Base-by-base conservation (phyloP, 2,797 vertebrate genomes). In the Leptoclinus maculatus region DNA sequence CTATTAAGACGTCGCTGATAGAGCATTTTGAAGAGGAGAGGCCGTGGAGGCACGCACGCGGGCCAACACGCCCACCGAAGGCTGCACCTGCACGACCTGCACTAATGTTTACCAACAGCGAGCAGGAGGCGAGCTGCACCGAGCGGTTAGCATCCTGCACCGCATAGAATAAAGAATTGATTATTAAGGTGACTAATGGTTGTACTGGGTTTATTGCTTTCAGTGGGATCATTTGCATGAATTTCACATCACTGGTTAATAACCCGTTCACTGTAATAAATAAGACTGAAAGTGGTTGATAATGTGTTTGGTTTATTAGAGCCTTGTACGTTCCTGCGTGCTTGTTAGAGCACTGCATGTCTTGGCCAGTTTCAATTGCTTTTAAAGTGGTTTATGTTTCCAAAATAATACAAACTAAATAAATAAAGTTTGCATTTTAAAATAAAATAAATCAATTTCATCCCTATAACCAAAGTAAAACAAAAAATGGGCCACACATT, bases 1-100 rank as follows among this genome's bases (percentile, higher is more conserved):
- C 96, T 97, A 99, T 98, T 97, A 98, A 98, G 97, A 98, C 96
- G 96, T 98, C 96, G 97, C 94, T 96, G 96, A 97, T 96, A 90
- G 95, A 95, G 95, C 96, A 96, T 97, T 97, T 94, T 95, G 91
- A 90, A 57, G 8, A 17, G 93, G 93, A 94, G 87, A 80, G 77
- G 83, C 83, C 43, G 82, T 64, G 78, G 88, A 92, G 92, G 79
- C 77, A 68, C 77, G 74, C 77, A 27, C 72, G 23, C 54, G 5
- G 70, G n/a, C 94, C 92, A 29, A 93, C 93, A 94, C 80, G 88
- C 77, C 71, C 83, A 78, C 78, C 5, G 23, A 71, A 19, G 91
- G 91, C 94, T 78, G 80, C 94, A 94, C 93, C 95, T 82, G 79
- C 83, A 36, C 49, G 69, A 62, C 66, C 71, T 69, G 81, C 77